These are phyloP conservation scores for Caenorhabditis plicata DNA, from an alignment of 2,888 invertebrate species.

Conservation along the genomic window DNA sequence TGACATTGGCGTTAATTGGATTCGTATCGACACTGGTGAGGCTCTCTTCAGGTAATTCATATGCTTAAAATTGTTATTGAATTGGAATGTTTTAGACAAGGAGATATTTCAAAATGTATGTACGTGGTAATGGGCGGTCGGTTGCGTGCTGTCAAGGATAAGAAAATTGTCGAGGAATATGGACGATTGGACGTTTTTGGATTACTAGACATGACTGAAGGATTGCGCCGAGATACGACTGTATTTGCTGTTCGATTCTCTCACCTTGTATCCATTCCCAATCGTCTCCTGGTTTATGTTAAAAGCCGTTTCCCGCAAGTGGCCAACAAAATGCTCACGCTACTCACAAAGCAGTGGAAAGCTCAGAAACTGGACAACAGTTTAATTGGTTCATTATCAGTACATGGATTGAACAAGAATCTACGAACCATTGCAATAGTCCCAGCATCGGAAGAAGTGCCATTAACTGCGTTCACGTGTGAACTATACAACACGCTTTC, in stretches of 20 bases:
- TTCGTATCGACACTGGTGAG: constrained; percentile 29
- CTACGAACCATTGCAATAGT: constrained; percentile 94
- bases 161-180: constrained; percentile 30
- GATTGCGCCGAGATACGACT: constrained; percentile 77
- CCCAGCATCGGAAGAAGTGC: constrained; percentile 90
- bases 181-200: constrained; percentile 29
- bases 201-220: constrained; percentile 36
- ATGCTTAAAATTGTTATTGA: neutral
- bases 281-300: constrained; percentile 90
- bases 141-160: constrained; percentile 18
- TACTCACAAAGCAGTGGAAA: constrained; percentile 74
- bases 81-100: constrained; percentile 5
- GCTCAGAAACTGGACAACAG: constrained; percentile 7
- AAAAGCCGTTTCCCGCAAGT: constrained; percentile 88
- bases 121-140: constrained; percentile 32
- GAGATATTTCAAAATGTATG: constrained; percentile 26
- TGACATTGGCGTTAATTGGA: constrained; percentile 25
- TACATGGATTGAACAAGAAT: constrained; percentile 71
- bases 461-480: constrained; percentile 88
- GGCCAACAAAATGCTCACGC: constrained; percentile 89
- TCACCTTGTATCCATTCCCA: constrained; percentile 85
- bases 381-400: too few relatives aligned
- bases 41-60: constrained; percentile 14
- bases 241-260: constrained; percentile 82
- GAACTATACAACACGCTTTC: constrained; percentile 87